Conservation (phyloP, 2,888 invertebrate genomes). For the Mechanitis mazaeus region DNA sequence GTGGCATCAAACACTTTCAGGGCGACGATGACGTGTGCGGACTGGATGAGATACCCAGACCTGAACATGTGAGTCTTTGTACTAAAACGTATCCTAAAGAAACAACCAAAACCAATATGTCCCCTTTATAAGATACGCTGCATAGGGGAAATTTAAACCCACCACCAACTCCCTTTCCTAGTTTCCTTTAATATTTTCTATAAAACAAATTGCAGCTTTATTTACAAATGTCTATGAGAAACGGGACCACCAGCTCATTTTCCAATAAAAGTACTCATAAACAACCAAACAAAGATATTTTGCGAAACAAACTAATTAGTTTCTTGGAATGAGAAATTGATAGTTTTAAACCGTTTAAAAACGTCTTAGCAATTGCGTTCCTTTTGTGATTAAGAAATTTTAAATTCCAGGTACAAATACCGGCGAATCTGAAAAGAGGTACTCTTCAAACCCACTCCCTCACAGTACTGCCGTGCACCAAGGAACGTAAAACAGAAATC, state of each 20-base stretch:
- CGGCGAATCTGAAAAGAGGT: constrained; percentile 52
- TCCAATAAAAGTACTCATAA: no score
- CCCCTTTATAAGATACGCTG: no score
- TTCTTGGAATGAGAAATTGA: no score
- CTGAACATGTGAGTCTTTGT: constrained; percentile 51
- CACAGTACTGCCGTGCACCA: constrained; percentile 60
- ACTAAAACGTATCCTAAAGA: not conserved
- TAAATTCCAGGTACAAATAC: constrained; percentile 49
- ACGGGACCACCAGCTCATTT: no score
- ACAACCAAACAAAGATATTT: no score
- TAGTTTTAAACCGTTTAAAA: not conserved
- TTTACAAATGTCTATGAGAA: not conserved
- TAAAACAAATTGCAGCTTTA: not conserved
- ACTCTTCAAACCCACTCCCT: constrained; percentile 61
- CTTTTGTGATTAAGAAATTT: no score
- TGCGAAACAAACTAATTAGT: no score
- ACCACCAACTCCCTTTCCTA: no score
- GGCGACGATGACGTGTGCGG: constrained; percentile 56
- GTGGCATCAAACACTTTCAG: constrained; percentile 37
- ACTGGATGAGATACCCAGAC: constrained; percentile 59
- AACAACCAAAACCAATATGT: not conserved
- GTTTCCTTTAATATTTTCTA: no score
- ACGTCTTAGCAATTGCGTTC: no score
- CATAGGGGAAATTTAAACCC: no score
- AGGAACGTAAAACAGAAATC: constrained; percentile 50